These are phyloP conservation scores for Tragelaphus eurycerus DNA, from an alignment of 2,797 vertebrate genomes.

Conservation along the genomic window DNA sequence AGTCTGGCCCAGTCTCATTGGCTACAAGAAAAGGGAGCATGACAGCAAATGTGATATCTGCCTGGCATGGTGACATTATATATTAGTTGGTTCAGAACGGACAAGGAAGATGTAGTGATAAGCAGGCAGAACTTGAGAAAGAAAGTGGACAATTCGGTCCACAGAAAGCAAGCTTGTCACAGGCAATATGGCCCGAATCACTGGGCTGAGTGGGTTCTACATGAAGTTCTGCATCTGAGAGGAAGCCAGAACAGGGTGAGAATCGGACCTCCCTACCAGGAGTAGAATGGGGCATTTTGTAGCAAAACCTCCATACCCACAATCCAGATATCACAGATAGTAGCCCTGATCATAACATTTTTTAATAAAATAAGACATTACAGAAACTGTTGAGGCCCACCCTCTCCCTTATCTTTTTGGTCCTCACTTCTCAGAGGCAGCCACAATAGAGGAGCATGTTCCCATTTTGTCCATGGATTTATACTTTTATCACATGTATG, in stretches of 20 bases:
- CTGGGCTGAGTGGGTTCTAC: background rate
- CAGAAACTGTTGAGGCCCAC: background rate
- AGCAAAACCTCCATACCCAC: background rate
- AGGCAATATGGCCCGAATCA: background rate
- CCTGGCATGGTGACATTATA: background rate
- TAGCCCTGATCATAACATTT: background rate
- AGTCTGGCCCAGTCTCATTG: background rate
- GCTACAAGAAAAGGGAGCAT: background rate
- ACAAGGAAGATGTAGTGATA: background rate
- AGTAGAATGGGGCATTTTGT: background rate
- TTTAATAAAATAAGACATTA: background rate
- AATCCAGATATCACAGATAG: background rate
- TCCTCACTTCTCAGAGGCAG: background rate
- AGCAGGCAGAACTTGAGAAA: background rate
- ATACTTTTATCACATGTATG: background rate
- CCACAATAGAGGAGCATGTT: background rate
- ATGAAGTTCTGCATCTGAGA: background rate
- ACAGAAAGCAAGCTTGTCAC: background rate
- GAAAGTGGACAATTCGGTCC: background rate
- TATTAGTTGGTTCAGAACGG: background rate
- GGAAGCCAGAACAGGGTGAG: background rate
- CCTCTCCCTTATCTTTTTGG: background rate
- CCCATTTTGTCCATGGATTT: background rate
- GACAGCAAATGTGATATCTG: too few relatives aligned
- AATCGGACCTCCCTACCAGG: background rate